A percentile compares a stretch with the other conserved stretches of the same genome.
phyloP scores from a whole-genome alignment of 2,113 vertebrate species.

The Crotalus tigris region DNA sequence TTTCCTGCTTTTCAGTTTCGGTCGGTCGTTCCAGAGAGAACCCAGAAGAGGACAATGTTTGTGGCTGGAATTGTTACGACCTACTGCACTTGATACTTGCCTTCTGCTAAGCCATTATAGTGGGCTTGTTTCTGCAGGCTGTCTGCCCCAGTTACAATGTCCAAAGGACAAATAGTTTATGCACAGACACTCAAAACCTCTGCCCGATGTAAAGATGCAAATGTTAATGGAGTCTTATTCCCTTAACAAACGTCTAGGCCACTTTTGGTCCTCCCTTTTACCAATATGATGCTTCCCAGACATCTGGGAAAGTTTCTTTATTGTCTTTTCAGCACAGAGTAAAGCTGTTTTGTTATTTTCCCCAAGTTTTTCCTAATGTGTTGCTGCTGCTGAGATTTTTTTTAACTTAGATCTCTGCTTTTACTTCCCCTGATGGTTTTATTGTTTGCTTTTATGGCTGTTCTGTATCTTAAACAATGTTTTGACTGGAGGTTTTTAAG shows the following conservation, averaged over 20 bases:
- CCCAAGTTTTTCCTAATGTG: background rate
- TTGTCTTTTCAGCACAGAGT: background rate
- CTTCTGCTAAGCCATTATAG: background rate
- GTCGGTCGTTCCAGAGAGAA: slow-evolving; percentile 53
- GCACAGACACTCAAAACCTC: background rate
- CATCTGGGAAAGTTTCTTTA: background rate
- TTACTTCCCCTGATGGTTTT: background rate
- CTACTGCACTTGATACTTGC: background rate
- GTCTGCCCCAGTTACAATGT: rapidly evolving
- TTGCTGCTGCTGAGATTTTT: background rate
- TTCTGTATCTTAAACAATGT: background rate
- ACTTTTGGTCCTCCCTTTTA: too few relatives aligned
- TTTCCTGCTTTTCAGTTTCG: slow-evolving; percentile 63
- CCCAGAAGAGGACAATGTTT: rapidly evolving
- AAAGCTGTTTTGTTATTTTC: background rate
- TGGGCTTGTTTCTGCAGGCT: rapidly evolving
- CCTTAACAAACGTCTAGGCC: background rate
- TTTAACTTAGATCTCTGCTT: background rate
- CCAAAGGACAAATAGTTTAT: rapidly evolving
- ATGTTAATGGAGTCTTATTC: background rate
- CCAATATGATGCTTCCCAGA: too few relatives aligned
- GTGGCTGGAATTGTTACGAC: rapidly evolving
- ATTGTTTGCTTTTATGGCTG: background rate
- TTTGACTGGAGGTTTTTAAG: background rate
- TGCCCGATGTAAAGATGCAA: rapidly evolving